A percentile compares a stretch with the other conserved stretches of the same genome.
These are phyloP conservation scores for Masticophis lateralis DNA, from an alignment of 2,797 vertebrate genomes.

Conservation along the genomic window DNA sequence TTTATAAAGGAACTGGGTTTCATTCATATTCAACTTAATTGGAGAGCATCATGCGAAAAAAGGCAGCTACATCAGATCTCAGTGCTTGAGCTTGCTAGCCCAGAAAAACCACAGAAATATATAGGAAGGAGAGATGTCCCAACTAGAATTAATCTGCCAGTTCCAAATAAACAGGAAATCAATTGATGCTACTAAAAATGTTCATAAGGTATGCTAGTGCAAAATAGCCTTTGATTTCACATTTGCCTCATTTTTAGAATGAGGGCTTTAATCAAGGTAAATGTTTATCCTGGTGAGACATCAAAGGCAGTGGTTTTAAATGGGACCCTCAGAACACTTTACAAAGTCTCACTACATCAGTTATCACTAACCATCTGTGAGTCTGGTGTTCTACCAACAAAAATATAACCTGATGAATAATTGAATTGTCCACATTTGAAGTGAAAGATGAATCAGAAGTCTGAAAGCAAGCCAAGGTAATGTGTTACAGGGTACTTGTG, in stretches of 20 bases:
- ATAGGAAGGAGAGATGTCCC: slow-evolving; percentile 12
- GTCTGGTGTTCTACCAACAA: slow-evolving; percentile 69
- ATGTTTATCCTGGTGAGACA: slow-evolving; percentile 68
- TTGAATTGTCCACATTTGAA: slow-evolving; percentile 53
- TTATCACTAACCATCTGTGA: slow-evolving; percentile 67
- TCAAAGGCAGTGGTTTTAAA: slow-evolving; percentile 63
- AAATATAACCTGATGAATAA: slow-evolving; percentile 69
- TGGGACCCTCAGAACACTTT: slow-evolving; percentile 59
- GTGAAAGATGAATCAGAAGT: slow-evolving; percentile 55
- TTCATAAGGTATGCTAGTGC: slow-evolving; percentile 49
- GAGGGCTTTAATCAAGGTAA: slow-evolving; percentile 54
- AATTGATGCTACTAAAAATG: slow-evolving; percentile 59
- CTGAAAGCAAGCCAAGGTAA: slow-evolving; percentile 45
- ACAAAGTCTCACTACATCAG: slow-evolving; percentile 68
- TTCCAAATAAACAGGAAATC: slow-evolving; percentile 61
- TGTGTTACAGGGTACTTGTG: slow-evolving; percentile 24
- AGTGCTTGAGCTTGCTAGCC: background rate
- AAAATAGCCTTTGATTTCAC: slow-evolving; percentile 53
- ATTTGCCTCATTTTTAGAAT: slow-evolving; percentile 51
- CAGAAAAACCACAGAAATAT: background rate
- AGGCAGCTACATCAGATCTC: background rate
- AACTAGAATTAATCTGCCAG: slow-evolving; percentile 47
- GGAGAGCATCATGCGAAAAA: background rate
- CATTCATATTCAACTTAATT: background rate
- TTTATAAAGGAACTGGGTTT: background rate